These are phyloP conservation scores for Silurus meridionalis DNA, from an alignment of 2,113 vertebrate genomes.

Conservation along the genomic window DNA sequence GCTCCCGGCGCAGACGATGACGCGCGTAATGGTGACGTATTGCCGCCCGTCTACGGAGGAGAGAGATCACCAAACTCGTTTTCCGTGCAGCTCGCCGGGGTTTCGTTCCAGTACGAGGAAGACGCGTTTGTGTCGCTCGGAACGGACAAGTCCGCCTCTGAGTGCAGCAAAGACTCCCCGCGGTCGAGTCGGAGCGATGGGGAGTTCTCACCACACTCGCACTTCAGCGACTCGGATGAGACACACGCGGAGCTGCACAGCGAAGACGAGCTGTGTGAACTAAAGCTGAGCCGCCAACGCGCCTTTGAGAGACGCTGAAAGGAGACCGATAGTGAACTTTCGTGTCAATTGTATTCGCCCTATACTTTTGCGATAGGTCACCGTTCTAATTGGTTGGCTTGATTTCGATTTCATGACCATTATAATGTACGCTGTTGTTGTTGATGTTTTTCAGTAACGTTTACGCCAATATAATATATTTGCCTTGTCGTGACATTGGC, in stretches of 20 bases:
- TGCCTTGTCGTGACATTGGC: slow-evolving; percentile 64
- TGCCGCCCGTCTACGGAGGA: slow-evolving; percentile 63
- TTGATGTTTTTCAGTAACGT: slow-evolving; percentile 47
- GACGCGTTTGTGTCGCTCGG: slow-evolving; percentile 71
- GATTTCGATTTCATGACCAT: slow-evolving; percentile 37
- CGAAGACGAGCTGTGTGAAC: slow-evolving; percentile 77
- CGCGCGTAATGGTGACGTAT: slow-evolving; percentile 65
- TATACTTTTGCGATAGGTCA: slow-evolving; percentile 10
- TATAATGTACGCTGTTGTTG: slow-evolving; percentile 51
- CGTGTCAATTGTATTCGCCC: slow-evolving; percentile 65
- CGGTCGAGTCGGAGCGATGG: slow-evolving; percentile 90
- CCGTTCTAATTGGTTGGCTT: slow-evolving; percentile 30
- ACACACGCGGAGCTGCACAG: slow-evolving; percentile 76
- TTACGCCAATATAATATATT: slow-evolving; percentile 71
- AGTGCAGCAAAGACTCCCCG: slow-evolving; percentile 83
- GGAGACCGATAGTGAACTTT: not conserved
- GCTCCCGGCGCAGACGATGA: slow-evolving; percentile 60
- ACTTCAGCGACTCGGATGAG: slow-evolving; percentile 97
- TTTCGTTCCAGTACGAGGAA: slow-evolving; percentile 80
- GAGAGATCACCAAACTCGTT: slow-evolving; percentile 64
- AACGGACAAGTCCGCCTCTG: slow-evolving; percentile 63
- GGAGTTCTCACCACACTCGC: slow-evolving; percentile 92
- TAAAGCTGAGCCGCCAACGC: slow-evolving; percentile 65
- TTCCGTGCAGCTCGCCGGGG: slow-evolving; percentile 76
- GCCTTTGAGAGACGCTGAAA: slow-evolving; percentile 59